Evolutionary conservation across 2,113 vertebrate genomes (phyloP), one percentile per base, ranked within the genome.

Genomic region (cat (Felis catus)): DNA sequence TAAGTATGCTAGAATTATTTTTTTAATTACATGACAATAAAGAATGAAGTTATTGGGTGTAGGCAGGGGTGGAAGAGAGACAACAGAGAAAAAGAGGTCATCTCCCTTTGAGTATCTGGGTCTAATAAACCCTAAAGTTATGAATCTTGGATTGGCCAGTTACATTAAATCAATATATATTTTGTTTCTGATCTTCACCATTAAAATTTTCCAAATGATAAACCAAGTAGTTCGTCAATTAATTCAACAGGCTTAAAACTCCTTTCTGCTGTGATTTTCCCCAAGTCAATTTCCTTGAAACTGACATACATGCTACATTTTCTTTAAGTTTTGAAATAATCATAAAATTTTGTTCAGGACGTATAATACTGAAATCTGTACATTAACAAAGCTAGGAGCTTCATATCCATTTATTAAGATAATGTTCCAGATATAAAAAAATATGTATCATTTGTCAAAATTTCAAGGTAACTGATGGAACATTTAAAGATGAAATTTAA

Each of bases 401-500:
- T 92, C 96, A 79, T 14, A 91, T 70, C 97, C 45, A 55, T 89
- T 58, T 91, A 96, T 65, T 95, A 97, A 82, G 53, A 95, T 65
- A 98, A 86, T 63, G 74, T 73, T 93, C 96, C 41, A 97, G 27
- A 45, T 48, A 76, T 18, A 45, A 36, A 25, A 63, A 92, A 95
- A 98, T 98, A 97, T 87, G 18, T 58, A 79, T 81, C 23, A 7
- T 21, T 95, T 63, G 16, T 78, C 45, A 89, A 97, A 93, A 91
- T 94, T 71, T 94, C 73, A 96, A 94, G 96, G 27, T 97, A 97
- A 94, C 4, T 94, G 58, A 68, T 33, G 97, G 97, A 85, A 98
- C 68, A 98, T 97, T 93, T 93, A 76, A 94, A 96, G 58, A 97
- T 78, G 12, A 98, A 97, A 88, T 76, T 82, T 71, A 86, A 95